A percentile compares a stretch with the other conserved stretches of the same genome.
Conservation (phyloP, 2,113 vertebrate species). For the Oncorhynchus tshawytscha region DNA sequence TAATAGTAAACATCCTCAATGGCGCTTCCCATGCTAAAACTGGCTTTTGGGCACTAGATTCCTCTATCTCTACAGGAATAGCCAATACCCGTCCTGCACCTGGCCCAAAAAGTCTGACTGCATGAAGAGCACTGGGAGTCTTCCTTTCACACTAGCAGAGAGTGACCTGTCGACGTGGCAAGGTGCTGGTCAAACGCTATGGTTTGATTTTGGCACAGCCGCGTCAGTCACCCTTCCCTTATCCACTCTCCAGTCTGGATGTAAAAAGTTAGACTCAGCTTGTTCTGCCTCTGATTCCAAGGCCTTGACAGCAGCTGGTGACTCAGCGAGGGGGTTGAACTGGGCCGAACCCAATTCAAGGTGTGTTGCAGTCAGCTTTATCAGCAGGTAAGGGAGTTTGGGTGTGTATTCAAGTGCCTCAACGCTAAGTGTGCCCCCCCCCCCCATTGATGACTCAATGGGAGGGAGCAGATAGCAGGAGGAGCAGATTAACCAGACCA, state of each 20-base stretch:
- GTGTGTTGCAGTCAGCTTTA: slow-evolving; percentile 18
- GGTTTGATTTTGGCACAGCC: too few relatives aligned
- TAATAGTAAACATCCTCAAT: too few relatives aligned
- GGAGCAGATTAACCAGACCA: background rate
- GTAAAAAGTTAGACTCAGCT: background rate
- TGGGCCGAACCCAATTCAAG: slow-evolving; percentile 6
- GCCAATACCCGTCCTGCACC: background rate
- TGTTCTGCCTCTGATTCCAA: background rate
- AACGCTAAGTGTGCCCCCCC: background rate
- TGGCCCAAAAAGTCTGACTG: background rate
- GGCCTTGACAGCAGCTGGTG: background rate
- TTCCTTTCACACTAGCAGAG: too few relatives aligned
- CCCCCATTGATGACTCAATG: slow-evolving; percentile 1
- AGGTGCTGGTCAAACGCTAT: background rate
- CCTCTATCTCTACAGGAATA: too few relatives aligned
- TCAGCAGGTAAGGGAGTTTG: slow-evolving; percentile 1
- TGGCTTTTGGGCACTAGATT: too few relatives aligned
- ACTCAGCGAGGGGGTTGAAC: background rate
- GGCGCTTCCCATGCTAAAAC: too few relatives aligned
- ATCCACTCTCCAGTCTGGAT: background rate
- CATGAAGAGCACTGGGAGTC: background rate
- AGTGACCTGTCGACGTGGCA: background rate
- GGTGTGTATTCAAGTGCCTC: background rate
- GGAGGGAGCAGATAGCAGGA: too few relatives aligned
- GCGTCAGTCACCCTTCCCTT: background rate